A percentile compares a stretch with the other conserved stretches of the same genome.
These are phyloP conservation scores for Drosophila ustulata DNA, from an alignment of 2,888 invertebrate species.

Conservation along the genomic window DNA sequence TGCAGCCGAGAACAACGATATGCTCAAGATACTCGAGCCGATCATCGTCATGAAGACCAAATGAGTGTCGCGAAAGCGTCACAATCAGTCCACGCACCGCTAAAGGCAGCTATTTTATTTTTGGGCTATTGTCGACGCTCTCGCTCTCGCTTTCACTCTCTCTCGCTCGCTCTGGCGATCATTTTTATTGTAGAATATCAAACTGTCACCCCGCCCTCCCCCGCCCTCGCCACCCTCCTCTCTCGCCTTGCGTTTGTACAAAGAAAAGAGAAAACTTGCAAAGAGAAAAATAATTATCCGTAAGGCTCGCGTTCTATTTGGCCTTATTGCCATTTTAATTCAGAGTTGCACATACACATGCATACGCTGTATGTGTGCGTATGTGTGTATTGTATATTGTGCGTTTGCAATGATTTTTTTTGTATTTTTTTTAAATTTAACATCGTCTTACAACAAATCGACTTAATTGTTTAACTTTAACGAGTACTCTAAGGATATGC, in stretches of 20 bases:
- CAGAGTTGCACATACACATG: slow-evolving; percentile 13
- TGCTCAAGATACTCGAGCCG: slow-evolving; percentile 85
- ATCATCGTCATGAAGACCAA: slow-evolving; percentile 85
- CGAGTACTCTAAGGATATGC: slow-evolving; percentile 48
- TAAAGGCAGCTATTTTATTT: slow-evolving; percentile 25
- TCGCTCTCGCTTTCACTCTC: slow-evolving; percentile 6
- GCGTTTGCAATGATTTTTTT: slow-evolving; percentile 17
- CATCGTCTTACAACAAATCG: slow-evolving; percentile 40
- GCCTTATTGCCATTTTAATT: slow-evolving; percentile 36
- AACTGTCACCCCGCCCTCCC: slow-evolving; percentile 2
- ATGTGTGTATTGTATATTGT: slow-evolving; percentile 29
- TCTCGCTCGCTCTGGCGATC: background rate
- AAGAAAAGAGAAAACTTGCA: slow-evolving; percentile 20
- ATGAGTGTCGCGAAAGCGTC: slow-evolving; percentile 76
- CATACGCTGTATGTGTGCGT: slow-evolving; percentile 11
- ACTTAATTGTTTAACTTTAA: slow-evolving; percentile 46
- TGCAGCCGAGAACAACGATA: slow-evolving; percentile 83
- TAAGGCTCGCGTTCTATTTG: slow-evolving; percentile 44
- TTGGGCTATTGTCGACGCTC: slow-evolving; percentile 43
- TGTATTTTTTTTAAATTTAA: slow-evolving; percentile 19
- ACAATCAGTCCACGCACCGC: slow-evolving; percentile 40
- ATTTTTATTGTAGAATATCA: slow-evolving; percentile 35
- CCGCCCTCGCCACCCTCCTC: background rate
- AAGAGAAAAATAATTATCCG: slow-evolving; percentile 23
- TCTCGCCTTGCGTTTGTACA: slow-evolving; percentile 43